Conservation (phyloP, 2,888 invertebrate species). For the Acanthopleura granulata region DNA sequence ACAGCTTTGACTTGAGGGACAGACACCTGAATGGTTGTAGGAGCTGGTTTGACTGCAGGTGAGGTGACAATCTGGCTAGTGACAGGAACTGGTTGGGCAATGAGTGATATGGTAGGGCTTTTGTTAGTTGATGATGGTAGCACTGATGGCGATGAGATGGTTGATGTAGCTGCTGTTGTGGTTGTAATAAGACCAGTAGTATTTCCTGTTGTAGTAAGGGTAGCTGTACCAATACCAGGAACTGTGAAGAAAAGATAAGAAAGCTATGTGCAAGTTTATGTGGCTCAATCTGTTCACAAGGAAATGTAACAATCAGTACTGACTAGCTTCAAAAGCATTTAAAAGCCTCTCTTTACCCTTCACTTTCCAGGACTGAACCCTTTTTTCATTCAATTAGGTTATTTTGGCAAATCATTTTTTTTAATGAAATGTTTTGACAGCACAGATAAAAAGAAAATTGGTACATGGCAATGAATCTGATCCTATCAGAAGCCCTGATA, state of each 20-base stretch:
- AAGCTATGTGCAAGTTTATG: too few species aligned
- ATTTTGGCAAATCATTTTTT: too few species aligned
- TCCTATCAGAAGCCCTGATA: too few species aligned
- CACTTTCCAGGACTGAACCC: too few species aligned
- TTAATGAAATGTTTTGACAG: too few species aligned
- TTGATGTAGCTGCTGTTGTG: conserved; percentile 20
- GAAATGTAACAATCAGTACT: too few species aligned
- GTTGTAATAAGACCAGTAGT: neutral
- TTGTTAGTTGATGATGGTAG: conserved; percentile 19
- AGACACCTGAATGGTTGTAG: conserved; percentile 20
- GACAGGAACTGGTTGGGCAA: neutral
- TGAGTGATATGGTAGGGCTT: neutral
- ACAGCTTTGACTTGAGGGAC: conserved; percentile 45
- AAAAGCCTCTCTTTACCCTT: too few species aligned
- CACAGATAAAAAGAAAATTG: too few species aligned
- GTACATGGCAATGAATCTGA: too few species aligned
- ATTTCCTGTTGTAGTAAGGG: neutral
- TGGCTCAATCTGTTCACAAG: too few species aligned
- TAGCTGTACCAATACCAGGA: conserved; percentile 18
- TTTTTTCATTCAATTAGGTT: too few species aligned
- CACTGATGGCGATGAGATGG: conserved; percentile 5
- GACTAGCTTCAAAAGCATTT: too few species aligned
- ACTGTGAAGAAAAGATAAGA: neutral
- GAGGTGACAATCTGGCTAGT: neutral
- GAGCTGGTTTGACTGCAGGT: neutral